These are phyloP conservation scores for Drosophila testacea DNA, from an alignment of 2,888 invertebrate species.

Conservation along the genomic window DNA sequence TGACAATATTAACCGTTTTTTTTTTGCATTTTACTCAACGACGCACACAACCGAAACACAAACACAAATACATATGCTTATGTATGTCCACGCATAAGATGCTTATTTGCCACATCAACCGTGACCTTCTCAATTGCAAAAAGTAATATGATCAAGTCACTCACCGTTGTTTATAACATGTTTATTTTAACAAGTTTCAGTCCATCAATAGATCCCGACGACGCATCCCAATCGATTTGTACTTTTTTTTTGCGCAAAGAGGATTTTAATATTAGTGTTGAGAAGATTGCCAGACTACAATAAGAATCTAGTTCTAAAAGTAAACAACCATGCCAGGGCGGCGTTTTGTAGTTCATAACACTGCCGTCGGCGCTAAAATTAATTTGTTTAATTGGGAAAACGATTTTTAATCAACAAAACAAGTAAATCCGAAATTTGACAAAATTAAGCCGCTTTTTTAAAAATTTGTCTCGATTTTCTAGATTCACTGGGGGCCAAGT, in stretches of 20 bases:
- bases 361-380: no score
- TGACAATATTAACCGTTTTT: constrained; percentile 20
- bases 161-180: constrained; percentile 54
- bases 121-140: constrained; percentile 2
- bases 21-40: constrained; percentile 28
- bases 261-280: constrained; percentile 26
- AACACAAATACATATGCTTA: constrained; percentile 8
- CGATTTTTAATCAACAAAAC: no score
- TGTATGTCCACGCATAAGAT: constrained; percentile 1
- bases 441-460: no score
- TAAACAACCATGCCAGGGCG: no score
- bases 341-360: no score
- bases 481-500: no score
- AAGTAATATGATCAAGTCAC: constrained; percentile 22
- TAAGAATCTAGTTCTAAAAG: no score
- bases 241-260: constrained; percentile 41
- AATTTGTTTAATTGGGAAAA: no score
- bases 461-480: no score
- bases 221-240: constrained; percentile 33
- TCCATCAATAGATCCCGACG: constrained; percentile 31
- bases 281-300: no score
- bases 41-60: constrained; percentile 18
- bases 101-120: constrained; percentile 8
- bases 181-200: constrained; percentile 30
- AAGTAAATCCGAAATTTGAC: no score